Percentiles rank a stretch among this genome's conserved stretches.
Conservation (phyloP, 2,888 invertebrate species). For the Corbicula japonica region DNA sequence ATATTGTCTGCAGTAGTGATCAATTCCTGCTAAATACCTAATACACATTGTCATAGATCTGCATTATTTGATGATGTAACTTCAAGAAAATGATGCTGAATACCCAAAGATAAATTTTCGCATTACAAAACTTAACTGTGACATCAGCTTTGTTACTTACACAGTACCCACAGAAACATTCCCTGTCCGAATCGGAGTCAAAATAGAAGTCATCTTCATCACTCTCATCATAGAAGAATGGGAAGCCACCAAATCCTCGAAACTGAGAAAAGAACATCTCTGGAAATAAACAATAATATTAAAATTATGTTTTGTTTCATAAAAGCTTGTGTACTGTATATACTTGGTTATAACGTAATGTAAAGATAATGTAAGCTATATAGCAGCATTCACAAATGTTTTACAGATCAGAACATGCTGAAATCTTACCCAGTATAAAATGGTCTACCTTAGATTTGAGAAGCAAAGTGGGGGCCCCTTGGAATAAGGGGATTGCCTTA, state of each 20-base stretch:
- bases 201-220: slow-evolving; percentile 37
- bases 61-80: not conserved
- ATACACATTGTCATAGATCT: not conserved
- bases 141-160: slow-evolving; percentile 4
- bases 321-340: too few species aligned
- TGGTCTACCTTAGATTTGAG: too few species aligned
- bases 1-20: not conserved
- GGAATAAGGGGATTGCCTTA: too few species aligned
- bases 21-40: not conserved
- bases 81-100: not conserved
- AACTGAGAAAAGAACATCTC: slow-evolving; percentile 32
- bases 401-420: too few species aligned
- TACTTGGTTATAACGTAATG: too few species aligned
- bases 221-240: slow-evolving; percentile 40
- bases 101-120: not conserved
- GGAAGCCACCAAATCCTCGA: slow-evolving; percentile 32
- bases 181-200: slow-evolving; percentile 8
- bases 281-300: slow-evolving; percentile 7
- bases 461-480: too few species aligned
- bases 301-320: too few species aligned
- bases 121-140: not conserved
- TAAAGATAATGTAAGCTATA: too few species aligned
- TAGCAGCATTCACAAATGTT: too few species aligned
- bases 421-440: too few species aligned
- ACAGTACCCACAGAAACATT: not conserved